Conservation (phyloP, 2,113 vertebrate genomes). For the Aptenodytes patagonicus region DNA sequence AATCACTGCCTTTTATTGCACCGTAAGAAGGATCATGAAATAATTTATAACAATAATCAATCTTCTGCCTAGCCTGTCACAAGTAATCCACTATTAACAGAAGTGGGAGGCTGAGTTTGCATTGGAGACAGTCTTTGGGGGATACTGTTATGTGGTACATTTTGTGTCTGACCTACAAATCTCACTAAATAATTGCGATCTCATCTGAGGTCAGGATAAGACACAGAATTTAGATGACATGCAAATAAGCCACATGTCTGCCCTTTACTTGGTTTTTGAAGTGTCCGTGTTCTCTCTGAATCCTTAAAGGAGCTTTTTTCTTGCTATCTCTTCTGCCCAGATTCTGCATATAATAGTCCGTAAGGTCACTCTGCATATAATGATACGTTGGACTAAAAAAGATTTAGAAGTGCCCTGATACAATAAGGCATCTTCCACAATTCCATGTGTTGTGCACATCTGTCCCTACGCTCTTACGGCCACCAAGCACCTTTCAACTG, state of each 20-base stretch:
- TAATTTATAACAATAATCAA: neutral
- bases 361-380: neutral
- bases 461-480: neutral
- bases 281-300: neutral
- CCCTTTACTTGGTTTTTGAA: neutral
- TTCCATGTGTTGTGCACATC: neutral
- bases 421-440: neutral
- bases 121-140: neutral
- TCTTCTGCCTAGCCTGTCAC: neutral
- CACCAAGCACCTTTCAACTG: neutral
- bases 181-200: neutral
- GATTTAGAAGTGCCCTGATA: neutral
- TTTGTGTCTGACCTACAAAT: neutral
- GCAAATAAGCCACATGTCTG: neutral
- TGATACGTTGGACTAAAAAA: accelerated
- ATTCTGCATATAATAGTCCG: neutral
- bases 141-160: neutral
- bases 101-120: neutral
- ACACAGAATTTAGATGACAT: neutral
- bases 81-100: neutral
- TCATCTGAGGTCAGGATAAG: neutral
- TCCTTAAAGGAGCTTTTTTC: neutral
- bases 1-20: neutral
- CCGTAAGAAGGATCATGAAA: neutral
- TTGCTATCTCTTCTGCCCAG: neutral